Base-by-base conservation (phyloP, 2,797 vertebrate species). In the Eleutherodactylus coqui region DNA sequence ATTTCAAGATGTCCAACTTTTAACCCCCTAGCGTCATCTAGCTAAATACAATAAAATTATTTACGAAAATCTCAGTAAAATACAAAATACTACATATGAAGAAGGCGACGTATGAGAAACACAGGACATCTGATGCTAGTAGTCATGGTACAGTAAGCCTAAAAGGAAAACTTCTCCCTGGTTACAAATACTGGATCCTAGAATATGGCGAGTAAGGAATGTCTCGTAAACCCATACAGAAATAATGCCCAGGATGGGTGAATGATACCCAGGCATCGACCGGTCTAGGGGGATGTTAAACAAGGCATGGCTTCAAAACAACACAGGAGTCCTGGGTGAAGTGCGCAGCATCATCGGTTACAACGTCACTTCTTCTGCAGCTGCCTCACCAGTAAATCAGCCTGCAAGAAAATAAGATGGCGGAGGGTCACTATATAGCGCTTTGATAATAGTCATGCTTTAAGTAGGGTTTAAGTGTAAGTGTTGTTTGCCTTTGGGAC, bases 331-430 rank as follows among this genome's bases (percentile, higher is more conserved):
- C 82, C 60, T n/a, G 16, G 47, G 16, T 14, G 55, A 27, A 38
- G 36, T 17, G 14, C 8, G 84, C 17, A n/a, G 62, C 36, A 8
- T 75, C 36, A 49, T 17, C 14, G 0, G 19, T n/a, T 21, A 53
- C 13, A 36, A 77, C 51, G 38, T 81, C 38, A 75, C 43, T 86
- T 86, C 62, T 82, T 86, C 79, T 86, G 85, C 36, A 82, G 60
- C 38, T 86, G 79, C 19, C 85, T 76, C 16, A 79, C 55, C 72
- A 86, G 64, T 13, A 86, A 41, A n/a, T 86, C 72, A 51, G 72
- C 45, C 85, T 86, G 55, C 4, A 82, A 64, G 55, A 45, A 3
- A 60, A 75, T 1, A 83, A 55, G n/a, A 36, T 29, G 38, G 36
- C 5, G 32, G 32, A 14, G 90, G 21, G 41, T 45, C 11, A 73